Evolutionary conservation across 2,113 vertebrate species (phyloP), one percentile per base, ranked within the genome.

Genomic region (Zosterops lateralis): DNA sequence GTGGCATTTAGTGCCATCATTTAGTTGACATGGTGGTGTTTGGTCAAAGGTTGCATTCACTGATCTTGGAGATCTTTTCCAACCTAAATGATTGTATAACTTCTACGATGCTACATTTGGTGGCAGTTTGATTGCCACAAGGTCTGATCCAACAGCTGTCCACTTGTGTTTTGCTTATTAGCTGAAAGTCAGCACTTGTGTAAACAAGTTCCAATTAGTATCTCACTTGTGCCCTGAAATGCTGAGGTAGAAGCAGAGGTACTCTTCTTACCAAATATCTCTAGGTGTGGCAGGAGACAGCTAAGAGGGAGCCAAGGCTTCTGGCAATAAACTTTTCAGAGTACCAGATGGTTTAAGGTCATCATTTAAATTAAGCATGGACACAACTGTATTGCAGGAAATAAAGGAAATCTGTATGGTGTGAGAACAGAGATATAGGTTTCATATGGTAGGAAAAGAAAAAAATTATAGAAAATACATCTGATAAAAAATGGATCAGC

Each of bases 31-130:
- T 36, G 8, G 9, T 25, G 25, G 4, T 50, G 58, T 80, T 65
- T 7, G 1, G 44, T 32, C 36, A 36, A 6, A 44, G 26, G 8
- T 65, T 80, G 22, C 10, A 57, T 26, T 72, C 0, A 0, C 34
- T 50, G 19, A 45, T n/a, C 50, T n/a, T 77, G 51, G 51, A 42
- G 50, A 19, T 58, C 16, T 44, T 71, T 51, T 45, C 57, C 36
- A 38, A 14, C 19, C 18, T 36, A 29, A 65, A 51, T 56, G 15
- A 24, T 38, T n/a, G 18, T 44, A 6, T 57, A 44, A 77, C 7
- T 57, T 57, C 28, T 21, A 0, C 71, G 28, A 51, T 82, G 57
- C 61, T 66, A 58, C 2, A 1, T 58, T 81, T 65, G 61, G 22
- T 45, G 12, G 6, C 5, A 5, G 10, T 56, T 71, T 48, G 25